Evolutionary conservation across 2,113 vertebrate genomes (phyloP).

Genomic region (Tachysurus fulvidraco): DNA sequence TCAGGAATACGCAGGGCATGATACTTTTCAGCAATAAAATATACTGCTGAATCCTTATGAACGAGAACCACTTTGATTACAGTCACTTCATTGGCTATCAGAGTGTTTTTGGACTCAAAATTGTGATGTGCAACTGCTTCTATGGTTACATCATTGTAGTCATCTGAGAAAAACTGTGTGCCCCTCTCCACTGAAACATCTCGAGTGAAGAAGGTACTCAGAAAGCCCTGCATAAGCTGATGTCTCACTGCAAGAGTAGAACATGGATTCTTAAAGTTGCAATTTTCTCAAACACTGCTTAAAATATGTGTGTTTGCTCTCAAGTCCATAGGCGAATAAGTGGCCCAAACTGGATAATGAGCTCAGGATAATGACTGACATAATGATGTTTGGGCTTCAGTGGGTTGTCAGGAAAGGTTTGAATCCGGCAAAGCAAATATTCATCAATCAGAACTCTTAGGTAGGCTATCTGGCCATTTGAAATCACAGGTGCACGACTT

Average conservation of each 20-base stretch:
- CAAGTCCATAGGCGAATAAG: slow-evolving; percentile 54
- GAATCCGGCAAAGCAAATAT: slow-evolving; percentile 28
- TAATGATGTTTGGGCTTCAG: slow-evolving; percentile 54
- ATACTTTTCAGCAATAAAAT: slow-evolving; percentile 27
- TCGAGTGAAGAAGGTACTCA: slow-evolving; percentile 50
- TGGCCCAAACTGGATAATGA: slow-evolving; percentile 38
- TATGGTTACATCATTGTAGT: slow-evolving; percentile 50
- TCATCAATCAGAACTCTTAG: slow-evolving; percentile 48
- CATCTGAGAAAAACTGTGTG: slow-evolving; percentile 35
- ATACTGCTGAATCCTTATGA: slow-evolving; percentile 35
- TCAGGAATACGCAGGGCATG: slow-evolving; percentile 12
- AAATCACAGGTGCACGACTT: slow-evolving; percentile 32
- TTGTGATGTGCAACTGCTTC: slow-evolving; percentile 29
- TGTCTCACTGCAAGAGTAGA: slow-evolving; percentile 51
- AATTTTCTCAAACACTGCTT: slow-evolving; percentile 52
- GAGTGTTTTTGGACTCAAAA: slow-evolving; percentile 37
- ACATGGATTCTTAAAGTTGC: slow-evolving; percentile 52
- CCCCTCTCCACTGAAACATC: slow-evolving; percentile 29
- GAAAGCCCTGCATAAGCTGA: slow-evolving; percentile 46
- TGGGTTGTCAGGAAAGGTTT: too few species aligned
- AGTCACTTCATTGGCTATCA: slow-evolving; percentile 47
- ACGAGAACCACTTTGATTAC: slow-evolving; percentile 43
- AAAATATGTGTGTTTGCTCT: slow-evolving; percentile 55
- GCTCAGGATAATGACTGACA: slow-evolving; percentile 46
- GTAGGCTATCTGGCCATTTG: slow-evolving; percentile 35